Conservation (phyloP, 2,797 vertebrate species). For the Malacoctenus gilli region DNA sequence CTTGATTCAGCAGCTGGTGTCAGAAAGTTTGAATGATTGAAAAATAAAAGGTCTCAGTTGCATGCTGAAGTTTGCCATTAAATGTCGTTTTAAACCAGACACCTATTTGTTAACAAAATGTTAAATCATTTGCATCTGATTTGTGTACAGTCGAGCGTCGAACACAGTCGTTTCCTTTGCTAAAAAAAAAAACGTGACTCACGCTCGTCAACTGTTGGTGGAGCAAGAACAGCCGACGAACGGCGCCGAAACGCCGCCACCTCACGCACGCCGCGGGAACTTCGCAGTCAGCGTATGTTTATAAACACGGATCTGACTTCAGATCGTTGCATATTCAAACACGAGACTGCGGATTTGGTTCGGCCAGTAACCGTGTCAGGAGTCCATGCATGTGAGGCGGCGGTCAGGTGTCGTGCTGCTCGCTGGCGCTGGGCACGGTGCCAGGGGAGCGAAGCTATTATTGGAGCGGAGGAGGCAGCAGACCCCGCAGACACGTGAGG, state of each 20-base stretch:
- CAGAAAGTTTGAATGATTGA: no score
- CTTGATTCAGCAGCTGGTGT: no score
- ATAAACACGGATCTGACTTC: conserved; percentile 61
- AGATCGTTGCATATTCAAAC: conserved; percentile 58
- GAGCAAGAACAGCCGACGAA: conserved; percentile 26
- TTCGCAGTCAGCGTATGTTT: conserved; percentile 45
- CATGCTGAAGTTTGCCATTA: neutral
- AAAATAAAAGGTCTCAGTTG: neutral
- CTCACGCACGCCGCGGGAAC: conserved; percentile 33
- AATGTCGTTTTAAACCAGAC: neutral
- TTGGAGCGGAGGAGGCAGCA: conserved; percentile 80
- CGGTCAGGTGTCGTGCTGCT: conserved; percentile 84
- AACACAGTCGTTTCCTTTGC: conserved; percentile 24
- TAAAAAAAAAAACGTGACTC: conserved; percentile 68
- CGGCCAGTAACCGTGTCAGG: conserved; percentile 77
- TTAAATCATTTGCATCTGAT: no score
- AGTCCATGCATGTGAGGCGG: conserved; percentile 84
- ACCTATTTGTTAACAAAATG: neutral
- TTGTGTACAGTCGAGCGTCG: no score
- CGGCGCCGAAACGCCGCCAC: conserved; percentile 23
- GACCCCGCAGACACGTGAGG: conserved; percentile 82
- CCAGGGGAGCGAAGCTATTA: conserved; percentile 81
- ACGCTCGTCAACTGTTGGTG: conserved; percentile 31
- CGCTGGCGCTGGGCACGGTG: conserved; percentile 72
- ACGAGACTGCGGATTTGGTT: conserved; percentile 78